These are phyloP conservation scores for Cervus canadensis DNA, from an alignment of 2,113 vertebrate genomes.

Conservation along the genomic window DNA sequence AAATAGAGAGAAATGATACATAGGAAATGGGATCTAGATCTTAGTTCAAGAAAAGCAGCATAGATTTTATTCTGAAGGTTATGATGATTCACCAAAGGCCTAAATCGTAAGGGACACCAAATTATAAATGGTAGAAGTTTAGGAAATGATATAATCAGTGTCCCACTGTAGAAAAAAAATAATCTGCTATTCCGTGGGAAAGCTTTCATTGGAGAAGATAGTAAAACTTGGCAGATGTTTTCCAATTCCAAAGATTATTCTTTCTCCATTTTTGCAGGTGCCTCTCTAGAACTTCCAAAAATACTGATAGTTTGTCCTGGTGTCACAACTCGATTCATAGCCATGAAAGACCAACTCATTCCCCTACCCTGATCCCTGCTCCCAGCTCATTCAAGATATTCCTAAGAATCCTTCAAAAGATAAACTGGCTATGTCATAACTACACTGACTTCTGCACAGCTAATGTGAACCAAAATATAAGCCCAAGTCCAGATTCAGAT, in stretches of 20 bases:
- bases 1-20: background rate
- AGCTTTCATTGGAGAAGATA: background rate
- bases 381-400: background rate
- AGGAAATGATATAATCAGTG: background rate
- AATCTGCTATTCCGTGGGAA: background rate
- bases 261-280: background rate
- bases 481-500: background rate
- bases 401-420: background rate
- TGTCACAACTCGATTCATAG: background rate
- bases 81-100: background rate
- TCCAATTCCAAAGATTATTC: background rate
- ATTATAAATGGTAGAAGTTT: background rate
- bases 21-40: background rate
- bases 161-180: background rate
- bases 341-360: background rate
- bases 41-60: background rate
- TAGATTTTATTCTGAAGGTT: background rate
- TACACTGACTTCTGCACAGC: background rate
- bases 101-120: background rate
- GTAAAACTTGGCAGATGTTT: background rate
- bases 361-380: rapidly evolving
- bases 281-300: background rate
- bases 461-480: background rate
- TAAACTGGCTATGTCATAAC: background rate
- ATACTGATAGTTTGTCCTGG: background rate